Percentiles rank a stretch among this genome's conserved stretches.
Evolutionary conservation across 2,888 invertebrate genomes (phyloP).

Genomic region (Anaspis maculata): DNA sequence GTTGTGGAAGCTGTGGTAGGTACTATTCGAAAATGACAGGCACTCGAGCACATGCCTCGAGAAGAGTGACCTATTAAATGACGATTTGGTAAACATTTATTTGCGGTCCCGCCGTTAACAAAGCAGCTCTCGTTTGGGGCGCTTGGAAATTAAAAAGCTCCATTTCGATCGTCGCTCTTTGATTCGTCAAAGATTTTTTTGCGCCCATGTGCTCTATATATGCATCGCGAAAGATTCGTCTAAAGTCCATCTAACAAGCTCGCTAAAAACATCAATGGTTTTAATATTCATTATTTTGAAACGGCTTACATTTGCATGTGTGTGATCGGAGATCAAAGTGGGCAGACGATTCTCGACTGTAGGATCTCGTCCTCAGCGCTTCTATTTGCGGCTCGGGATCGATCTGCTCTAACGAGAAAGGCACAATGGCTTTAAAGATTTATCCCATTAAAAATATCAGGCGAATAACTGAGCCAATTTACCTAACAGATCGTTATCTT

Average conservation of each 20-base stretch:
- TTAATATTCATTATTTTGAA: slow-evolving; percentile 40
- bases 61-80: slow-evolving; percentile 1
- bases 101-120: background rate
- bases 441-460: slow-evolving; percentile 40
- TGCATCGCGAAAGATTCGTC: slow-evolving; percentile 7
- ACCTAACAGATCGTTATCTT: slow-evolving; percentile 40
- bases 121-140: background rate
- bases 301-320: slow-evolving; percentile 36
- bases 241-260: slow-evolving; percentile 31
- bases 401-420: slow-evolving; percentile 34
- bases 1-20: slow-evolving; percentile 31
- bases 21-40: slow-evolving; percentile 19
- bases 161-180: background rate
- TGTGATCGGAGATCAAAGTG: slow-evolving; percentile 26
- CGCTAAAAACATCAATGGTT: slow-evolving; percentile 38
- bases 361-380: slow-evolving; percentile 10
- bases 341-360: slow-evolving; percentile 18
- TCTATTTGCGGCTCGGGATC: slow-evolving; percentile 9
- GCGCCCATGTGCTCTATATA: no score
- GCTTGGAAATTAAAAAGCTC: background rate
- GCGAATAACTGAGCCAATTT: slow-evolving; percentile 40
- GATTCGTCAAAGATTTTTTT: slow-evolving; percentile 12
- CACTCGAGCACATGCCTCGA: slow-evolving; percentile 3
- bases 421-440: slow-evolving; percentile 38
- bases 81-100: background rate